phyloP scores from a whole-genome alignment of 2,113 vertebrate species.

The Macquaria ambigua region DNA sequence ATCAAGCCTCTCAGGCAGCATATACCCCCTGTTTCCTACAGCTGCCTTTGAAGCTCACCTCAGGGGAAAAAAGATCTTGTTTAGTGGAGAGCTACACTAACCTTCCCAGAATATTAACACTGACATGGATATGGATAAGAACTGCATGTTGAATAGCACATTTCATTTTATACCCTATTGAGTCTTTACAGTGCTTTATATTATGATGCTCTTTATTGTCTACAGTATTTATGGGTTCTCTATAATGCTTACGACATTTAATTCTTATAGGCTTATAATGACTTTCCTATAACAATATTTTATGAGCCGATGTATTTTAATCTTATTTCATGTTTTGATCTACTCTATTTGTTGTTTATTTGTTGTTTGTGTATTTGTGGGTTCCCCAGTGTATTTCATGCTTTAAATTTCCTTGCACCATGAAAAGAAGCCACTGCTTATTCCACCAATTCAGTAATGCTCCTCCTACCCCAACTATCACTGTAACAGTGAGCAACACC shows the following conservation, averaged over 20 bases:
- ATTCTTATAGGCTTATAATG: background rate
- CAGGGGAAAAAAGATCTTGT: background rate
- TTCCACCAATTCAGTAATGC: background rate
- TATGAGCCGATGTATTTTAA: background rate
- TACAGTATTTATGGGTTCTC: background rate
- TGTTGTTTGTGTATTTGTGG: constrained; percentile 20
- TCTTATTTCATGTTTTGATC: background rate
- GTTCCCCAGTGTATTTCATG: background rate
- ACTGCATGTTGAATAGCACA: background rate
- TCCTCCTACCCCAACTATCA: background rate
- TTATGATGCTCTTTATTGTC: background rate
- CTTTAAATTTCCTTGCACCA: background rate
- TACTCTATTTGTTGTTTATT: background rate
- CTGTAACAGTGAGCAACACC: background rate
- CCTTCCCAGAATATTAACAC: background rate
- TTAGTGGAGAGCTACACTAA: background rate
- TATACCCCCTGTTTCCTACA: background rate
- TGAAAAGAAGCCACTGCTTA: background rate
- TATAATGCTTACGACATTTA: background rate
- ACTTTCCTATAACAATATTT: background rate
- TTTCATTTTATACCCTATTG: background rate
- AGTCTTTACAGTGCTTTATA: background rate
- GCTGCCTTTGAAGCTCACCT: background rate
- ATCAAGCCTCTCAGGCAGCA: background rate
- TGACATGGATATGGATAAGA: background rate